phyloP scores from a whole-genome alignment of 1,140 invertebrate species.

The Sesamia nonagrioides region DNA sequence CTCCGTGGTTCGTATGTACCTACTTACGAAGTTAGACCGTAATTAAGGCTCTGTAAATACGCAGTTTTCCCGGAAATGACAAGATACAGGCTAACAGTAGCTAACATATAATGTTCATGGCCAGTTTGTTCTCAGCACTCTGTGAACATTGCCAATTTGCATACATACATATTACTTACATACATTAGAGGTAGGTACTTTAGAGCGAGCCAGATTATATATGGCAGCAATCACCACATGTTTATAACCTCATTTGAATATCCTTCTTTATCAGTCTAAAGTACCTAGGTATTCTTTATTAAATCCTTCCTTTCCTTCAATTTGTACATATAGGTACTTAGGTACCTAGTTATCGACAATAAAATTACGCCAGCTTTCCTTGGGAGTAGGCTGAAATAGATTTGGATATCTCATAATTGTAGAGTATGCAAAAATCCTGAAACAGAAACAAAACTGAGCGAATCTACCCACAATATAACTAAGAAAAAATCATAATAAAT shows the following conservation, averaged over 20 bases:
- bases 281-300: no score
- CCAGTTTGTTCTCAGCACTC: neutral
- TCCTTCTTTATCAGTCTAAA: no score
- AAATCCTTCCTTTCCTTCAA: no score
- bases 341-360: no score
- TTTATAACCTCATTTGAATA: neutral
- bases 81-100: neutral
- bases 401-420: no score
- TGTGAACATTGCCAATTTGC: constrained; percentile 30
- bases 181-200: neutral
- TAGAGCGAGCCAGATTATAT: neutral
- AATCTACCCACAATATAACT: neutral
- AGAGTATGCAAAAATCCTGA: no score
- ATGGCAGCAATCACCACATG: neutral
- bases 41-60: neutral
- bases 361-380: no score
- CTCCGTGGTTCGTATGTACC: neutral
- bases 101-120: neutral
- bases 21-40: neutral
- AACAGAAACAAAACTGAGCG: no score
- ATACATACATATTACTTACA: constrained; percentile 30
- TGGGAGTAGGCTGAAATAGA: no score
- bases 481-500: neutral
- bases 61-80: neutral
- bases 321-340: no score